These are phyloP conservation scores for Agrypnus murinus DNA, from an alignment of 2,888 invertebrate genomes.

Conservation along the genomic window DNA sequence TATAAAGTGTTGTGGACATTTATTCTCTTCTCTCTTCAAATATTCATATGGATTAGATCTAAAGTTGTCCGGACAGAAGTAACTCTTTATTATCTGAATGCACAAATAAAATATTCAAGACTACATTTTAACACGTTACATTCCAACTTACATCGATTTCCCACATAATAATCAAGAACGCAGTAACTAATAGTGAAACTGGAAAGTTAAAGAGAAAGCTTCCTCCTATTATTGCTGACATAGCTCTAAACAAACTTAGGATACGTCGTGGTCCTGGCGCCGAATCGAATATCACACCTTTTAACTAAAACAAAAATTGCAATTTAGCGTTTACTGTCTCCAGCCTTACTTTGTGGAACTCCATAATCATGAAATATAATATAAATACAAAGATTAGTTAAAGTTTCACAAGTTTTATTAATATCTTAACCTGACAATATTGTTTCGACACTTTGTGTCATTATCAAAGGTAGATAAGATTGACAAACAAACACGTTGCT, in stretches of 20 bases:
- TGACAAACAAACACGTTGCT: too few relatives aligned
- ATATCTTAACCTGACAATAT: too few relatives aligned
- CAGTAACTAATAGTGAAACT: constrained; percentile 73
- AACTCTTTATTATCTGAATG: constrained; percentile 64
- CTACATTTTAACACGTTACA: constrained; percentile 10
- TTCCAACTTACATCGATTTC: constrained; percentile 73
- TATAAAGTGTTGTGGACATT: constrained; percentile 82
- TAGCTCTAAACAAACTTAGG: constrained; percentile 75
- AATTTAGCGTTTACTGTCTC: too few relatives aligned
- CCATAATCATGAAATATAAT: too few relatives aligned
- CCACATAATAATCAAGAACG: constrained; percentile 77
- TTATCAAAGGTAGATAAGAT: too few relatives aligned
- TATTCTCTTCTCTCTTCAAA: constrained; percentile 75
- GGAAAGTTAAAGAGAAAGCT: constrained; percentile 74
- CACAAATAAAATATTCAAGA: background rate
- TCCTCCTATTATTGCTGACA: constrained; percentile 77
- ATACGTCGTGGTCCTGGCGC: constrained; percentile 79
- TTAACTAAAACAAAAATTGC: constrained; percentile 71
- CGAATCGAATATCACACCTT: constrained; percentile 83
- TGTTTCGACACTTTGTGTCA: too few relatives aligned
- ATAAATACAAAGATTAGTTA: too few relatives aligned
- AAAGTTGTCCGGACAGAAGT: constrained; percentile 61
- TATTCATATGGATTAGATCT: constrained; percentile 73
- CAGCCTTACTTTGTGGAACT: too few relatives aligned
- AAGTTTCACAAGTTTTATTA: too few relatives aligned